These are phyloP conservation scores for Nyctibius bracteatus DNA, from an alignment of 2,113 vertebrate genomes.

Conservation along the genomic window DNA sequence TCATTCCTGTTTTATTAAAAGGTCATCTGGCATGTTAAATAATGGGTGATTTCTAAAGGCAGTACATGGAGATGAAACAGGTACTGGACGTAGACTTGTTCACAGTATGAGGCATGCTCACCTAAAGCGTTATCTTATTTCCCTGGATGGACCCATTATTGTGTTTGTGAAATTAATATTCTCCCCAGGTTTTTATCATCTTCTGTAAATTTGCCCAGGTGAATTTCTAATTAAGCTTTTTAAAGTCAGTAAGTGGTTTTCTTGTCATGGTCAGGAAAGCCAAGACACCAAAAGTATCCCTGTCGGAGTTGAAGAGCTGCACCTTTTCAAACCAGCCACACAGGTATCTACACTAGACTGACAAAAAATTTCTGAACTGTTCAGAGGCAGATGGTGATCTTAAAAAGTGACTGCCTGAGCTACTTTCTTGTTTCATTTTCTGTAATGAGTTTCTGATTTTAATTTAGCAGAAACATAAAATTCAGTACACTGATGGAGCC, in stretches of 20 bases:
- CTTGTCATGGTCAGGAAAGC: background rate
- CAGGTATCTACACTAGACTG: background rate
- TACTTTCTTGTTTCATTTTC: background rate
- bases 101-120: background rate
- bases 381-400: background rate
- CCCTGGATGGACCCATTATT: background rate
- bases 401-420: background rate
- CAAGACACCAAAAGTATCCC: background rate
- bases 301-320: background rate
- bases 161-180: background rate
- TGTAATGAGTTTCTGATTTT: slow-evolving; percentile 24
- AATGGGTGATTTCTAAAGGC: background rate
- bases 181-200: background rate
- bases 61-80: accelerated
- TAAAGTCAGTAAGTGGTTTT: background rate
- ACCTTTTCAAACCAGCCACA: background rate
- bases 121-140: background rate
- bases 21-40: background rate
- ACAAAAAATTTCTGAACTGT: background rate
- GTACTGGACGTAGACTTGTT: background rate
- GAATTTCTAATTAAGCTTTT: background rate
- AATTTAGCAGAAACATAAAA: slow-evolving; percentile 1
- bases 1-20: background rate
- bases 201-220: background rate
- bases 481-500: background rate